phyloP scores from a whole-genome alignment of 1,140 invertebrate species.

The Ctenoplectra terminalis region DNA sequence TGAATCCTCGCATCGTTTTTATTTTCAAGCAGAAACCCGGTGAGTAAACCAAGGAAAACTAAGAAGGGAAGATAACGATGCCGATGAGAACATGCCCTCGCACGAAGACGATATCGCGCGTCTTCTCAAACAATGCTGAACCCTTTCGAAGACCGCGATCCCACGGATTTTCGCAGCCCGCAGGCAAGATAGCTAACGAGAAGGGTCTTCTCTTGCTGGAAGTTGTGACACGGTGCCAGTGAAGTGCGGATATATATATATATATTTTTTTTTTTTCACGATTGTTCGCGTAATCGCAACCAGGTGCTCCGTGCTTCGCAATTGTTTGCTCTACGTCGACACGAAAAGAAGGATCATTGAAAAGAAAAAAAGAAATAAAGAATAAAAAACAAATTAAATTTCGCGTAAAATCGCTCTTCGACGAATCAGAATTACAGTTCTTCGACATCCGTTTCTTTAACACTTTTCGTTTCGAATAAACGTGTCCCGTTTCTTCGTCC shows the following conservation, averaged over 20 bases:
- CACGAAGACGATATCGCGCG: slow-evolving; percentile 35
- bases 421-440: background rate
- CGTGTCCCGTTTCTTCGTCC: background rate
- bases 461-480: background rate
- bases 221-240: slow-evolving; percentile 50
- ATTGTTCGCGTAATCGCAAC: slow-evolving; percentile 1
- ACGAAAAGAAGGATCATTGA: background rate
- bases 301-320: background rate
- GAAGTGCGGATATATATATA: slow-evolving; percentile 49
- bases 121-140: slow-evolving; percentile 35
- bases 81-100: slow-evolving; percentile 39
- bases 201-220: background rate
- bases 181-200: slow-evolving; percentile 26
- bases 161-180: slow-evolving; percentile 43
- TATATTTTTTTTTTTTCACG: background rate
- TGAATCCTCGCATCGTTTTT: slow-evolving; percentile 65
- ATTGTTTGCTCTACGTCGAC: background rate
- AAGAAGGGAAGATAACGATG: slow-evolving; percentile 23
- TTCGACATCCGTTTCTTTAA: background rate
- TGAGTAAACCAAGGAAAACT: background rate
- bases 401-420: background rate
- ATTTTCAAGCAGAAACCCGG: slow-evolving; percentile 22
- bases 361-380: background rate
- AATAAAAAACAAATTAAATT: background rate
- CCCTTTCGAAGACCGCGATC: slow-evolving; percentile 25